Conservation (phyloP, 53 echinoderm and acorn worm species). For the Luidia sarsii region DNA sequence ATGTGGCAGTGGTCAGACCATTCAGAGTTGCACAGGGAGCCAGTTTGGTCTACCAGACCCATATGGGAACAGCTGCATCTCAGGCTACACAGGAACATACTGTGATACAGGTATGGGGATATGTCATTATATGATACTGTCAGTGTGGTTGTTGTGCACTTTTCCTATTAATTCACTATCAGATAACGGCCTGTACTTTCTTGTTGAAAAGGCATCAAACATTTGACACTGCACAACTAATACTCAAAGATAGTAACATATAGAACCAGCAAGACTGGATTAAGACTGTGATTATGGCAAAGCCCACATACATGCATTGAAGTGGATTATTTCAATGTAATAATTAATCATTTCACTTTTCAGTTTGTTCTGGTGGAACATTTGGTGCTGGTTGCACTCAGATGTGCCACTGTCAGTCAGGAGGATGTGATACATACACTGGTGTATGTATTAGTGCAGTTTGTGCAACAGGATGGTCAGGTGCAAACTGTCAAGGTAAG, state of each 20-base stretch:
- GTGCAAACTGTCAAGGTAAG: conserved; percentile 67
- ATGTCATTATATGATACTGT: too few species aligned
- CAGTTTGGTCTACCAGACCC: conserved; percentile 58
- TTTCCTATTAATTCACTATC: too few species aligned
- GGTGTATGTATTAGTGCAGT: conserved; percentile 52
- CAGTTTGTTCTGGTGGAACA: conserved; percentile 46
- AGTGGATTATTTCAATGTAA: too few species aligned
- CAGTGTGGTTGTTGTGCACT: too few species aligned
- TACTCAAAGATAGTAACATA: too few species aligned
- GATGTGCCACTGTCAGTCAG: conserved; percentile 9
- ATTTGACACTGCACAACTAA: too few species aligned
- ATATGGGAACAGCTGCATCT: conserved; percentile 64
- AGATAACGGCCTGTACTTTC: too few species aligned
- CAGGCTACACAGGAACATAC: conserved; percentile 48
- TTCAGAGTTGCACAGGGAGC: conserved; percentile 2
- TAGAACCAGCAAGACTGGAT: too few species aligned
- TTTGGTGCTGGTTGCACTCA: not conserved
- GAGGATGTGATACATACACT: conserved; percentile 62
- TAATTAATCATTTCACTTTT: too few species aligned
- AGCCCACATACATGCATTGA: too few species aligned
- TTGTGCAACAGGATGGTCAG: conserved; percentile 74
- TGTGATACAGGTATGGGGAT: conserved; percentile 54
- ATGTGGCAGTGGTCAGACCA: conserved; percentile 10
- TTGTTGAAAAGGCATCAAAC: too few species aligned
- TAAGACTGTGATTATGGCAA: too few species aligned